Percentiles rank a stretch among this genome's conserved stretches.
Conservation (phyloP, 2,113 vertebrate genomes). For the Chroicocephalus ridibundus region DNA sequence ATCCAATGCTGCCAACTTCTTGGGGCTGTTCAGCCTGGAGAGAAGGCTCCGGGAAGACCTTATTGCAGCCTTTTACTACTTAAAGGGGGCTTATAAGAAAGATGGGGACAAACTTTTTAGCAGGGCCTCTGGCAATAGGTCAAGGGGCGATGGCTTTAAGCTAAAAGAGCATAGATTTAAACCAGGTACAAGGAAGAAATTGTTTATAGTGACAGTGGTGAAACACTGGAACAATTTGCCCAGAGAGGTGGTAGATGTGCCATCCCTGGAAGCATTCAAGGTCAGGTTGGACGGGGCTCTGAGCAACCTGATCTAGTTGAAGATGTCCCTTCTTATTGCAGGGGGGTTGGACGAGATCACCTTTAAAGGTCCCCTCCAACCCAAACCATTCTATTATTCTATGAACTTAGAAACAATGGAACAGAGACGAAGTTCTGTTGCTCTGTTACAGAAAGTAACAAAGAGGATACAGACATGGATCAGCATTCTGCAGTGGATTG, state of each 20-base stretch:
- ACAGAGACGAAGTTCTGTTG: background rate
- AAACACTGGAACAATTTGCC: background rate
- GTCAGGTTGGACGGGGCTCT: background rate
- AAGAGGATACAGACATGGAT: background rate
- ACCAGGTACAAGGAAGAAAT: background rate
- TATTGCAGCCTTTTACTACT: background rate
- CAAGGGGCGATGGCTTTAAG: background rate
- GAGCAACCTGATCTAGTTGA: background rate
- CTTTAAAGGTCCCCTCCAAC: background rate
- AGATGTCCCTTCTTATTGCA: background rate
- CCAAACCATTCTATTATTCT: background rate
- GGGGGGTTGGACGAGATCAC: background rate
- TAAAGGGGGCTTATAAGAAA: background rate
- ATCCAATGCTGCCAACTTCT: background rate
- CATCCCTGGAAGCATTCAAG: background rate
- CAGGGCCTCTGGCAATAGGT: background rate
- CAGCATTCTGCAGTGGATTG: background rate
- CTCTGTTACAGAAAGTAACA: background rate
- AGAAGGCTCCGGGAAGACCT: background rate
- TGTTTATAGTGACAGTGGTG: background rate
- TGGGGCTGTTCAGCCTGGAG: background rate
- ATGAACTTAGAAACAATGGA: background rate
- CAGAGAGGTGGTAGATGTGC: background rate
- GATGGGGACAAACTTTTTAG: background rate
- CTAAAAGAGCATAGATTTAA: background rate